Base-by-base conservation (phyloP, 2,113 vertebrate species). In the Siphamia tubifer region DNA sequence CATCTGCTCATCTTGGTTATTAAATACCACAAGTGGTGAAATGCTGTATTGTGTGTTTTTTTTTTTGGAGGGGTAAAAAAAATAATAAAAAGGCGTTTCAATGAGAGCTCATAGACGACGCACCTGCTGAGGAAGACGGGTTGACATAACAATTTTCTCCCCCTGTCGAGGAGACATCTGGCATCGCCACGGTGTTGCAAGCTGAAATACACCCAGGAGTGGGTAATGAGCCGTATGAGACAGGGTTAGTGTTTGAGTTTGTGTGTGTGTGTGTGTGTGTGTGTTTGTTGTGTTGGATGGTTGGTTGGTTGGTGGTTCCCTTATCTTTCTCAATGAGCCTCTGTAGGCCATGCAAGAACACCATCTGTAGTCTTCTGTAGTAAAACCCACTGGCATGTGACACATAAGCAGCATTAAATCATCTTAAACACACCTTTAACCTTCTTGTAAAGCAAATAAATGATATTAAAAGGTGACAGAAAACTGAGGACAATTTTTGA, bases 291-390 rank as follows among this genome's bases (percentile, higher is more conserved):
- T 52, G 31, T 47, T 23, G 27, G 15, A 16, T 17, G 43, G 35
- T 16, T 17, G 17, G 68, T 62, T 19, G 42, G 47, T 48, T 17
- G 60, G 38, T 10, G 39, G 35, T 66, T 66, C 25, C 27, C 57
- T 70, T 43, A 45, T 77, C 17, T 47, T 38, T 56, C 44, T 61
- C 25, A 56, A 75, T 65, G 60, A 58, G 62, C 51, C 74, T 72
- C 75, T 54, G 42, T 44, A 53, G 81, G 71, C 73, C 52, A 55
- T 66, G 56, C 68, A 42, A 87, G 68, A 31, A 1, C 45, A 31
- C 89, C 88, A 91, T 92, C 89, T 93, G 88, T 65, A 86, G 72
- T 55, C 68, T 43, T 61, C 60, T 45, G 61, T 77, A 30, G 34
- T 81, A 74, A 87, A n/a, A 58, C 49, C 30, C 53, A 54, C 63